Evolutionary conservation across 2,113 vertebrate species (phyloP), one percentile per base, ranked within the genome.

Genomic region (Suricata suricatta): DNA sequence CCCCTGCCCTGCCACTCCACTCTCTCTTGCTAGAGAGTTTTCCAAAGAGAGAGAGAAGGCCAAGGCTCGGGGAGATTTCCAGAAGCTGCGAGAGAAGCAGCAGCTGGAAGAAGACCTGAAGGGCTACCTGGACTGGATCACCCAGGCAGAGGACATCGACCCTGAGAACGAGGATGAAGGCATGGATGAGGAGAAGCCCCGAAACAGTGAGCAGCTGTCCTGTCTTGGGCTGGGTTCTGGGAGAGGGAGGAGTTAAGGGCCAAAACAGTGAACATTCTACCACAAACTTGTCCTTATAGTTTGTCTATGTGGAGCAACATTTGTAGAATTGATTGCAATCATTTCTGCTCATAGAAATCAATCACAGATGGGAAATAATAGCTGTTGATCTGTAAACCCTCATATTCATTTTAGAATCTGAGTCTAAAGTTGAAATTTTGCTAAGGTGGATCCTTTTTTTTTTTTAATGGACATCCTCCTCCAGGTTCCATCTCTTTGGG

Each of bases 71-170:
- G 99, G 99, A 0, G 99, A 99, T 98, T 99, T 99, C 98, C 99
- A 99, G 97, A 99, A 99, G 98, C 99, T 99, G 35, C 98, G 99
- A 94, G 99, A 99, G 98, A 99, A 99, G 93, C 99, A 99, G 90
- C 99, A 99, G 95, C 99, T 99, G 54, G 99, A 99, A 85, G 99
- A 99, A 91, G 99, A 99, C 97, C 99, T 99, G 97, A 99, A 99
- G 98, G 99, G 99, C 90, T 99, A 99, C 98, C 98, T 99, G 97
- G 99, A 99, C 98, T 99, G 99, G 99, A 99, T 99, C 98, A 99
- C 99, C 63, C 99, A 99, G 98, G 99, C 99, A 16, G 99, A 99
- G 98, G 99, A 99, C 97, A 99, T 99, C 7, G 99, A 99, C 98
- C 99, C 99, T 0, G 99, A 99, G 98, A 99, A 99, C 21, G 99